Evolutionary conservation across 2,888 invertebrate species (phyloP).

Genomic region (Thymelicus acteon): DNA sequence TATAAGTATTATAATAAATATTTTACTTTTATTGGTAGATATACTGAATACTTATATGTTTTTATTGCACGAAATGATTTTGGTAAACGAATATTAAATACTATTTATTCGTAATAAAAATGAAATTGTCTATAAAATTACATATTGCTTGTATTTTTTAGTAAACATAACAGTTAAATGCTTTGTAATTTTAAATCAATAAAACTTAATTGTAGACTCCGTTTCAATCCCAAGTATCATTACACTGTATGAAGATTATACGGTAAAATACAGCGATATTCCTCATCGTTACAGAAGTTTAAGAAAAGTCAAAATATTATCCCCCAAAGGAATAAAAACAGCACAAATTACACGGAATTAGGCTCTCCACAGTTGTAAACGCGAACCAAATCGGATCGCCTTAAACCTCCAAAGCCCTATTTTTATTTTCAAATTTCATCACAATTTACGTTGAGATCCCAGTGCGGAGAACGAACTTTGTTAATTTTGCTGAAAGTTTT

Average conservation of each 20-base stretch:
- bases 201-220: too few species aligned
- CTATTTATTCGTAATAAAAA: too few species aligned
- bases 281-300: neutral
- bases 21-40: conserved; percentile 3
- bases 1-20: conserved; percentile 4
- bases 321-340: conserved; percentile 8
- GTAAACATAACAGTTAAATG: too few species aligned
- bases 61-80: too few species aligned
- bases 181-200: too few species aligned
- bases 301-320: neutral
- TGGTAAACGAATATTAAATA: too few species aligned
- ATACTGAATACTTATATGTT: too few species aligned
- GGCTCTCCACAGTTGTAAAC: conserved; percentile 42
- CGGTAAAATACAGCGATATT: neutral
- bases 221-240: too few species aligned
- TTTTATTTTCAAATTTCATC: conserved; percentile 78
- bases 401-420: conserved; percentile 55
- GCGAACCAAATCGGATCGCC: conserved; percentile 48
- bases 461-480: conserved; percentile 70
- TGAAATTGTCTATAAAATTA: too few species aligned
- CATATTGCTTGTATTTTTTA: too few species aligned
- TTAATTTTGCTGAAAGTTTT: conserved; percentile 78
- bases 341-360: conserved; percentile 30
- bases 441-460: conserved; percentile 72
- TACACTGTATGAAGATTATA: too few species aligned